Conservation (phyloP, 2,797 vertebrate genomes). For the Tarsius wallacei region DNA sequence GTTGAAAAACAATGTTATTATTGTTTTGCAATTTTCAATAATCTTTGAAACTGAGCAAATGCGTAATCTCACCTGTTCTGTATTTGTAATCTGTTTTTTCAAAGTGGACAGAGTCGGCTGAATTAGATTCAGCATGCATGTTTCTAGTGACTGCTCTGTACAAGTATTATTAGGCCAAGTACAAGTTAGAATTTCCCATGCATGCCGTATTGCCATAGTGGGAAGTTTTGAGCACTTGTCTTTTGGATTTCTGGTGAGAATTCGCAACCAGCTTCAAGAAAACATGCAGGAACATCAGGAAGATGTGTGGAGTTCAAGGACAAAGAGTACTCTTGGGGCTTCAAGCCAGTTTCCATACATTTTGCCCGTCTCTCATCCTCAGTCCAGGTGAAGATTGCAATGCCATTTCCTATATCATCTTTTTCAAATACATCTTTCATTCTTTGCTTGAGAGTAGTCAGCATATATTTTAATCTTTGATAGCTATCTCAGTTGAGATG, state of each 20-base stretch:
- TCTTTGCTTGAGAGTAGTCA: neutral
- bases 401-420: neutral
- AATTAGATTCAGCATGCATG: neutral
- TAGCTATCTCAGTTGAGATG: neutral
- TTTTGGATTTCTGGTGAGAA: neutral
- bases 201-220: fast-evolving
- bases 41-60: slow-evolving; percentile 56
- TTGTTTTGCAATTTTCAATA: slow-evolving; percentile 60
- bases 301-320: neutral
- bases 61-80: neutral
- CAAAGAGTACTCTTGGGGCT: neutral
- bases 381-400: neutral
- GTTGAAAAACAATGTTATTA: slow-evolving; percentile 34
- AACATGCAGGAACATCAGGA: neutral
- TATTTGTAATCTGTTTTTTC: slow-evolving; percentile 35
- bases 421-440: neutral
- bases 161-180: neutral
- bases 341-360: neutral
- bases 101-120: neutral
- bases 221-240: neutral
- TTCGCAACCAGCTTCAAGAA: neutral
- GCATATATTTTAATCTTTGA: neutral
- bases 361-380: neutral
- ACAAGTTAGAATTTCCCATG: neutral
- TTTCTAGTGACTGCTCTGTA: neutral